Evolutionary conservation across 2,888 invertebrate species (phyloP).

Genomic region (Euclidia mi): DNA sequence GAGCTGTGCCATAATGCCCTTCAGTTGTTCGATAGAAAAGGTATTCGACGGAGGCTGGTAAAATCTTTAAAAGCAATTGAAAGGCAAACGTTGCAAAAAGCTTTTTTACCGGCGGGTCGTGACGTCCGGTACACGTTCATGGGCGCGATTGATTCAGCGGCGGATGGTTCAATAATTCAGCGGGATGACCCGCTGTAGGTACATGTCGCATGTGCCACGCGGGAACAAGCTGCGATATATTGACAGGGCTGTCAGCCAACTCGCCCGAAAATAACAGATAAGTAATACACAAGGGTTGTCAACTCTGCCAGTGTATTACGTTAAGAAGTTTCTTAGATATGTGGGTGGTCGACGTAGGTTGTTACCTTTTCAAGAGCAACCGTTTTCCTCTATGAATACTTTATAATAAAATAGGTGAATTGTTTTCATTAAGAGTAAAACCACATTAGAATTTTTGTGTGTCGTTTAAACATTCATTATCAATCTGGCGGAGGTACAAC

Average conservation of each 20-base stretch:
- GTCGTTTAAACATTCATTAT: too few species aligned
- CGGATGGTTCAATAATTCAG: conserved; percentile 76
- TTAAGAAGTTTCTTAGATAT: too few species aligned
- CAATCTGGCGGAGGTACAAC: too few species aligned
- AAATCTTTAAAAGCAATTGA: conserved; percentile 51
- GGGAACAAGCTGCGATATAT: conserved; percentile 27
- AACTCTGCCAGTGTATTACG: too few species aligned
- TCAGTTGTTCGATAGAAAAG: too few species aligned
- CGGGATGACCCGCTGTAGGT: conserved; percentile 57
- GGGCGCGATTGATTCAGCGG: conserved; percentile 70
- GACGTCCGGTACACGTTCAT: conserved; percentile 57
- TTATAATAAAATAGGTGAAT: background rate
- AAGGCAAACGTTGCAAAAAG: conserved; percentile 62
- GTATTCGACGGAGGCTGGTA: conserved; percentile 43
- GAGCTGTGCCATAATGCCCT: too few species aligned
- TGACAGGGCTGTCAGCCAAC: too few species aligned
- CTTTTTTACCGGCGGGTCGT: conserved; percentile 55
- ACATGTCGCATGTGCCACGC: conserved; percentile 34
- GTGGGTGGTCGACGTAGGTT: background rate
- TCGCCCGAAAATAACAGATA: too few species aligned
- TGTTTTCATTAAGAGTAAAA: background rate
- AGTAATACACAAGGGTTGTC: conserved; percentile 33
- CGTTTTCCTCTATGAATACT: background rate
- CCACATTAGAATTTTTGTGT: too few species aligned
- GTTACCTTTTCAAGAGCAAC: background rate